Evolutionary conservation across 2,888 invertebrate species (phyloP).

Genomic region (Troglohyphantes excavatus): DNA sequence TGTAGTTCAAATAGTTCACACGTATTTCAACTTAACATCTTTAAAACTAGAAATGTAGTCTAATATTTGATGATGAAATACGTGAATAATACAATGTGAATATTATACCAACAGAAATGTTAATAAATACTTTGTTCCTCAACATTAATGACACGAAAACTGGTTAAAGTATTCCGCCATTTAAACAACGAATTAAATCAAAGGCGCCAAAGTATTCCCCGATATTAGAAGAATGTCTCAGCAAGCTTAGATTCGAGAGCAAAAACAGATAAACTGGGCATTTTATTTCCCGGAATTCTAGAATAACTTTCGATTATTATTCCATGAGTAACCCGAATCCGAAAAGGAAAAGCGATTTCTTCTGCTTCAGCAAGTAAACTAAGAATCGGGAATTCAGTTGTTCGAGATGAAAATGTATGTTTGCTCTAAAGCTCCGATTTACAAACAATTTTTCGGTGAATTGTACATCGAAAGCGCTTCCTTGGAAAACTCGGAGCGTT

Average conservation of each 20-base stretch:
- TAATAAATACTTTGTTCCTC: too few relatives aligned
- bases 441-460: constrained; percentile 48
- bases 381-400: constrained; percentile 40
- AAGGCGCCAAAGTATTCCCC: too few relatives aligned
- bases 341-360: constrained; percentile 22
- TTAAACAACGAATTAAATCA: too few relatives aligned
- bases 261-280: not conserved
- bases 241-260: not conserved
- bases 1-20: too few relatives aligned
- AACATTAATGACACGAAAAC: too few relatives aligned
- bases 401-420: constrained; percentile 52
- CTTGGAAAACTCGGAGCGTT: constrained; percentile 20
- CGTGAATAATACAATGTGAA: too few relatives aligned
- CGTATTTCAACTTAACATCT: too few relatives aligned
- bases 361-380: constrained; percentile 33
- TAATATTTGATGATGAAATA: too few relatives aligned
- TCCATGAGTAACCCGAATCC: constrained; percentile 18
- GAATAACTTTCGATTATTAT: constrained; percentile 14
- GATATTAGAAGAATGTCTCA: not conserved
- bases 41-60: too few relatives aligned
- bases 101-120: too few relatives aligned
- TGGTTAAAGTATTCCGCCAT: too few relatives aligned
- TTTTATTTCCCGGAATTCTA: not conserved
- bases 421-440: constrained; percentile 49
- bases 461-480: constrained; percentile 45